Evolutionary conservation across 2,888 invertebrate species (phyloP).

Genomic region (Litoditis marina): DNA sequence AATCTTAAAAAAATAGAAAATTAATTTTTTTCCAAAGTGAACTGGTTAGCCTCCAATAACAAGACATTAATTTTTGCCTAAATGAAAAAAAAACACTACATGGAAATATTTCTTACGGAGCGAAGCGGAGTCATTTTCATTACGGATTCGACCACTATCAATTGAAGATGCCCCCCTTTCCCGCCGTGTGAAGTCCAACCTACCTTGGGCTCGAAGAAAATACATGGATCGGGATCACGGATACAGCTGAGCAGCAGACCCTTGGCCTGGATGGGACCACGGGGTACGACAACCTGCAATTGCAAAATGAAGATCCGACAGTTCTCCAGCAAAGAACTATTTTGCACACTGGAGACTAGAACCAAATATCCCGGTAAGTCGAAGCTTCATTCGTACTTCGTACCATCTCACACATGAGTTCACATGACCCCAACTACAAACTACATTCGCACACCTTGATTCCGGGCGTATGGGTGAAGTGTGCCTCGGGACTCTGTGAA

Average conservation of each 20-base stretch:
- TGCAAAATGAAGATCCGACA: not conserved
- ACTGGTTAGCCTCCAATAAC: too few relatives aligned
- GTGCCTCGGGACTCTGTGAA: conserved; percentile 95
- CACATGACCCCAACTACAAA: not conserved
- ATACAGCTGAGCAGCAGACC: conserved; percentile 87
- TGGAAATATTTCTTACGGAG: too few relatives aligned
- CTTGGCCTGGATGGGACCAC: conserved; percentile 91
- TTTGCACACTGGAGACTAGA: not conserved
- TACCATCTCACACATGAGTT: not conserved
- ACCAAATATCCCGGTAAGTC: not conserved
- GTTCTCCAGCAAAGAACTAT: not conserved
- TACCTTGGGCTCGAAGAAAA: conserved; percentile 92
- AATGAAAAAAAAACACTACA: not conserved
- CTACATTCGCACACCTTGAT: conserved; percentile 78
- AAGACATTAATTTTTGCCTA: not conserved
- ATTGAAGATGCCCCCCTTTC: not conserved
- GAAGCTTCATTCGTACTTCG: not conserved
- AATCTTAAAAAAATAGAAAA: conserved; percentile 26
- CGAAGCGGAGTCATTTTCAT: too few relatives aligned
- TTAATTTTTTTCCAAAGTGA: too few relatives aligned
- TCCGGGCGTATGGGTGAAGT: conserved; percentile 92
- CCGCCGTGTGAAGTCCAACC: too few relatives aligned
- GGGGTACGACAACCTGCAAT: conserved; percentile 80
- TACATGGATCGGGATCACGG: conserved; percentile 78
- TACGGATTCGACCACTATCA: not conserved